phyloP scores from a whole-genome alignment of 2,888 invertebrate genomes.

The Epirrhoe tristata region DNA sequence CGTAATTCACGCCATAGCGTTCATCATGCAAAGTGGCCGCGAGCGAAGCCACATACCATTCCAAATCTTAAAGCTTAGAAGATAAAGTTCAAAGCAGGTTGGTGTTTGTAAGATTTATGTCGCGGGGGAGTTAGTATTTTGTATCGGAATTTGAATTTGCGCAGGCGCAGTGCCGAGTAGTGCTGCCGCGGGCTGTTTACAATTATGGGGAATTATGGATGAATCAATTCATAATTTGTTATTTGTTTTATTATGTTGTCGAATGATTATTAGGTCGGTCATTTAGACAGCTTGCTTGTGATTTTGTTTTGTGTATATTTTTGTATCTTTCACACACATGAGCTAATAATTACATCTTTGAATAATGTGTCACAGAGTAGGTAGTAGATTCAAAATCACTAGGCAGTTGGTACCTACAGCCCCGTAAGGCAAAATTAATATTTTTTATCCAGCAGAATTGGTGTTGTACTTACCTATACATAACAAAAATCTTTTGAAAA shows the following conservation, averaged over 20 bases:
- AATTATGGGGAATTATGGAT: constrained; percentile 34
- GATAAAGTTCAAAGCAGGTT: constrained; percentile 40
- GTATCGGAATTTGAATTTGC: constrained; percentile 76
- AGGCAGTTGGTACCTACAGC: too few species aligned
- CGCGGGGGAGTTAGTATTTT: constrained; percentile 67
- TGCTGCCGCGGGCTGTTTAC: constrained; percentile 42
- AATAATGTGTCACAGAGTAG: too few species aligned
- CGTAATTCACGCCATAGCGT: constrained; percentile 82
- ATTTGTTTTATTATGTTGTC: constrained; percentile 1
- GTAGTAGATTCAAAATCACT: too few species aligned
- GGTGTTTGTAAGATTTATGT: constrained; percentile 58
- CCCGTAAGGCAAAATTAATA: too few species aligned
- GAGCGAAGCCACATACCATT: constrained; percentile 37
- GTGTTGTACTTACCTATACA: too few species aligned
- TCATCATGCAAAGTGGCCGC: constrained; percentile 79
- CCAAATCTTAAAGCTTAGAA: constrained; percentile 37
- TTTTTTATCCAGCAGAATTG: too few species aligned
- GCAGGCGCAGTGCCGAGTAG: constrained; percentile 41
- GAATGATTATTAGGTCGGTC: not conserved
- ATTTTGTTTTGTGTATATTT: not conserved
- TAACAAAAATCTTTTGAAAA: not conserved
- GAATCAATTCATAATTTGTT: constrained; percentile 29
- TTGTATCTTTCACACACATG: too few species aligned
- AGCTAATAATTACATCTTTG: too few species aligned
- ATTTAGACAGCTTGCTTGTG: not conserved